Percentiles rank a stretch among this genome's conserved stretches.
phyloP scores from a whole-genome alignment of 2,797 vertebrate species.

The Lacerta viridis region DNA sequence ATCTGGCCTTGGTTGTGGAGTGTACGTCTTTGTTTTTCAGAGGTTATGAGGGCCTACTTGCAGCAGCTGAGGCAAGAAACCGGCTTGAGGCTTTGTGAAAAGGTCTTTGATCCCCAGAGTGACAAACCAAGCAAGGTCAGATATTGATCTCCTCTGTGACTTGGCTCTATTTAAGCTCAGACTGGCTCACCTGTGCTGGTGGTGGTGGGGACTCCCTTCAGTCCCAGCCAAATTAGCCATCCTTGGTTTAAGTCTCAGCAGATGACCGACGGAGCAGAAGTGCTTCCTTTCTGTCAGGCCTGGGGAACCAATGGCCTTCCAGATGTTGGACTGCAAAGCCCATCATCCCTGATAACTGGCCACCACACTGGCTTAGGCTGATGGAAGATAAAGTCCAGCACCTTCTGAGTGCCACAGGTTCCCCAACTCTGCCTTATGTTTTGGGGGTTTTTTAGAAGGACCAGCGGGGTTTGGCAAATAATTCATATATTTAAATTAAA shows the following conservation, averaged over 20 bases:
- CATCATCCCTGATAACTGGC: too few species aligned
- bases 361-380: too few species aligned
- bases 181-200: too few species aligned
- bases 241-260: too few species aligned
- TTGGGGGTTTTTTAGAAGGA: not conserved
- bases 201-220: too few species aligned
- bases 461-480: not conserved
- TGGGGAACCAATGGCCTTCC: too few species aligned
- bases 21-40: conserved; percentile 73
- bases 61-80: conserved; percentile 98
- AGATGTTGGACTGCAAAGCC: too few species aligned
- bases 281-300: not conserved
- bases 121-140: conserved; percentile 98
- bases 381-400: too few species aligned
- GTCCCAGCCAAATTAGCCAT: too few species aligned
- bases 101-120: conserved; percentile 97
- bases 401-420: too few species aligned
- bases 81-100: conserved; percentile 94
- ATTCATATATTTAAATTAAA: not conserved
- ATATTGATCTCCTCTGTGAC: fast-evolving
- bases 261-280: not conserved
- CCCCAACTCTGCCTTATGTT: too few species aligned
- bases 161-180: not conserved
- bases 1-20: not conserved
- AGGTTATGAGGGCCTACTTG: conserved; percentile 94